These are phyloP conservation scores for Platyrinchus mystaceus DNA, from an alignment of 2,797 vertebrate genomes.

Conservation along the genomic window DNA sequence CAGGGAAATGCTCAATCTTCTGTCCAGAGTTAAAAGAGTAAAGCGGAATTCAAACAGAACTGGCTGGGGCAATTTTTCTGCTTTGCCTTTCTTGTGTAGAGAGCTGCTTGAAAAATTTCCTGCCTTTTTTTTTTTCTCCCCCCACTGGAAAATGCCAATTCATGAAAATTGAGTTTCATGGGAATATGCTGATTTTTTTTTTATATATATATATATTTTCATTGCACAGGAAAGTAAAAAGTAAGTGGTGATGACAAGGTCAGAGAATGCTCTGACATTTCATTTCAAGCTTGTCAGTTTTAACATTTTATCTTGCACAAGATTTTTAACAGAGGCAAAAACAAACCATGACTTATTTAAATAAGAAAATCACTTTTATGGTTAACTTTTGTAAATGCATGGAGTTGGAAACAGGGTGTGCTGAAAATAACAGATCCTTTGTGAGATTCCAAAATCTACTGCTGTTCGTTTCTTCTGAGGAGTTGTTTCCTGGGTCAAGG, in stretches of 20 bases:
- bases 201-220: neutral
- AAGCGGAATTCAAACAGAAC: neutral
- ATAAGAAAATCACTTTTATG: neutral
- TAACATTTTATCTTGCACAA: neutral
- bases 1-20: neutral
- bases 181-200: neutral
- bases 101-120: neutral
- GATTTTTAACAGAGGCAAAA: constrained; percentile 19
- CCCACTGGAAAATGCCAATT: neutral
- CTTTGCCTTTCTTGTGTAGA: neutral
- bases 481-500: neutral
- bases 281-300: constrained; percentile 4
- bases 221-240: neutral
- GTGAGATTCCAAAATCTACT: neutral
- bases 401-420: neutral
- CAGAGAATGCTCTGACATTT: constrained; percentile 1
- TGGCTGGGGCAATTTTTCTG: neutral
- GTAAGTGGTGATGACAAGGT: neutral
- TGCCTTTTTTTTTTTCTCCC: neutral
- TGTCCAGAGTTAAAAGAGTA: neutral
- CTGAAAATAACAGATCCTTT: neutral
- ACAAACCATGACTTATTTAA: neutral
- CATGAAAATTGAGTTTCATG: constrained; percentile 16
- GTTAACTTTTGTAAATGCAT: neutral
- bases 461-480: neutral